These are phyloP conservation scores for Epirrhoe tristata DNA, from an alignment of 2,888 invertebrate genomes.

Conservation along the genomic window DNA sequence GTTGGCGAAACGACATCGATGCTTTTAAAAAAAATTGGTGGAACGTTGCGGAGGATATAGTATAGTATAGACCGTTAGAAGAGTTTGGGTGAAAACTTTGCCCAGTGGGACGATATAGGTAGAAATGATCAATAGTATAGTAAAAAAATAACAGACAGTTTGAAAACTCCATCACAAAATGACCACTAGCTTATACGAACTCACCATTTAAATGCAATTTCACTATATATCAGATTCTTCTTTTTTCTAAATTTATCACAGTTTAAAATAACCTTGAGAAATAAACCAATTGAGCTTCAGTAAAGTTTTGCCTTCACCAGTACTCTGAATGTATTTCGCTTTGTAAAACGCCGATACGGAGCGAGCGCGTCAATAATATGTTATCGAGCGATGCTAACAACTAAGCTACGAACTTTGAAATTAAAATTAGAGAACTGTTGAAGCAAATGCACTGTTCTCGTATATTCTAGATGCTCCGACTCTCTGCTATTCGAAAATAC, in stretches of 20 bases:
- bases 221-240: too few species aligned
- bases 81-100: too few species aligned
- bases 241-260: not conserved
- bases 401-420: slow-evolving; percentile 19
- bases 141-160: too few species aligned
- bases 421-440: slow-evolving; percentile 16
- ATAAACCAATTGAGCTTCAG: not conserved
- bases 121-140: too few species aligned
- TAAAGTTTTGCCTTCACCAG: slow-evolving; percentile 14
- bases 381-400: slow-evolving; percentile 27
- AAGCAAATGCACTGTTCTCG: slow-evolving; percentile 6
- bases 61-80: too few species aligned
- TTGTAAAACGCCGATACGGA: slow-evolving; percentile 43
- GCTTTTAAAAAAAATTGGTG: too few species aligned
- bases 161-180: too few species aligned
- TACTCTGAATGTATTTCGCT: slow-evolving; percentile 39
- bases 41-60: too few species aligned
- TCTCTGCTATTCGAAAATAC: not conserved
- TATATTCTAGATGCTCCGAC: not conserved
- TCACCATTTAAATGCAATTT: too few species aligned
- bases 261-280: not conserved
- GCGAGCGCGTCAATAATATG: slow-evolving; percentile 52
- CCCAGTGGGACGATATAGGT: too few species aligned
- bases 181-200: too few species aligned
- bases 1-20: too few species aligned